These are phyloP conservation scores for Acanthis flammea DNA, from an alignment of 2,797 vertebrate species.

Conservation along the genomic window DNA sequence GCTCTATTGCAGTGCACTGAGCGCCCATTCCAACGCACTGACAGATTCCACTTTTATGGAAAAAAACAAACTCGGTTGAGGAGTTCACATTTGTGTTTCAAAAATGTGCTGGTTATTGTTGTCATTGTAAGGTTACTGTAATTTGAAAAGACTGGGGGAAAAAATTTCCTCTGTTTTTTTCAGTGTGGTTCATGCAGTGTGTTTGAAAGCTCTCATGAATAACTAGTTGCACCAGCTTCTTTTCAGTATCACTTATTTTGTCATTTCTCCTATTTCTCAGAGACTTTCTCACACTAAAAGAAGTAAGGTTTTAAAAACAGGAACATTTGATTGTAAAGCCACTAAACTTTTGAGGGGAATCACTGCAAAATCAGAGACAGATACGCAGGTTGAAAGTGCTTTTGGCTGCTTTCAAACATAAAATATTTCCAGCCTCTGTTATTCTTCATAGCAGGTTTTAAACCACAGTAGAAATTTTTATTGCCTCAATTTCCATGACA, in stretches of 20 bases:
- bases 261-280: neutral
- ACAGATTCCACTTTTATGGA: neutral
- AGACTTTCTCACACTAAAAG: neutral
- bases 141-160: neutral
- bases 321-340: neutral
- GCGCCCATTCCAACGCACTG: neutral
- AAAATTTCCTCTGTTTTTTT: neutral
- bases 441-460: neutral
- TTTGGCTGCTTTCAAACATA: neutral
- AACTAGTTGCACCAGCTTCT: neutral
- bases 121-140: neutral
- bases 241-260: neutral
- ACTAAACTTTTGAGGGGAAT: neutral
- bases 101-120: neutral
- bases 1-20: neutral
- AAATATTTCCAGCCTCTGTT: neutral
- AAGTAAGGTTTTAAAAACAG: conserved; percentile 5
- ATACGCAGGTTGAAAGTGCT: neutral
- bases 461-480: neutral
- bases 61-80: neutral
- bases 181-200: neutral
- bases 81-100: neutral
- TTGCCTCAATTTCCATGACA: neutral
- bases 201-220: neutral
- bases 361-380: neutral